Conservation (phyloP, 2,888 invertebrate species). For the Antitype chi region DNA sequence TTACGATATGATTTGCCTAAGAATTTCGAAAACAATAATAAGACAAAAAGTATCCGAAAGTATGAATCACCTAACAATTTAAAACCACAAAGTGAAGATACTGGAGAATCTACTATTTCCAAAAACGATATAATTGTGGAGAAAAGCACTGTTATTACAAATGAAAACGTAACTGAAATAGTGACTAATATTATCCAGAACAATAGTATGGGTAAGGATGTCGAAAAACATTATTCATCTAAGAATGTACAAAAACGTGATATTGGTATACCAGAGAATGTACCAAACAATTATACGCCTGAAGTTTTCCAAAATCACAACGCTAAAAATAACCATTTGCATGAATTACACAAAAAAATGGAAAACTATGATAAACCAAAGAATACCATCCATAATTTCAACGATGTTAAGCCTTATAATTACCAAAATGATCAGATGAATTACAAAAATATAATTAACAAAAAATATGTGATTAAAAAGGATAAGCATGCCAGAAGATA, state of each 20-base stretch:
- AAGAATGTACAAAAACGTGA: slow-evolving; percentile 30
- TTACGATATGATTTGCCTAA: neutral
- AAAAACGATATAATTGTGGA: neutral
- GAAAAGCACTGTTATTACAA: neutral
- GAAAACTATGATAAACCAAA: neutral
- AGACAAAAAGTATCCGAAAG: neutral
- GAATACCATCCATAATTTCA: neutral
- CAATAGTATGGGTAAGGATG: neutral
- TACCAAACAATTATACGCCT: neutral
- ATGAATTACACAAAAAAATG: neutral
- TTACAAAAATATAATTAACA: slow-evolving; percentile 13
- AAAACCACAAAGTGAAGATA: neutral
- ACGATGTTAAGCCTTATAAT: neutral
- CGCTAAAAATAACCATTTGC: neutral
- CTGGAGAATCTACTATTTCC: neutral
- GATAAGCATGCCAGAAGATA: neutral
- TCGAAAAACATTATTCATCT: too few species aligned
- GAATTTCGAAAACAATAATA: neutral
- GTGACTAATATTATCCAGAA: too few species aligned
- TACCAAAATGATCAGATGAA: slow-evolving; percentile 2
- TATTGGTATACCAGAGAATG: neutral
- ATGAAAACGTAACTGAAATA: neutral
- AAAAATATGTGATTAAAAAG: neutral
- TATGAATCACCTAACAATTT: neutral
- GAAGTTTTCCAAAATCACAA: neutral